phyloP scores from a whole-genome alignment of 2,888 invertebrate genomes.

The Slavum lentiscoides region DNA sequence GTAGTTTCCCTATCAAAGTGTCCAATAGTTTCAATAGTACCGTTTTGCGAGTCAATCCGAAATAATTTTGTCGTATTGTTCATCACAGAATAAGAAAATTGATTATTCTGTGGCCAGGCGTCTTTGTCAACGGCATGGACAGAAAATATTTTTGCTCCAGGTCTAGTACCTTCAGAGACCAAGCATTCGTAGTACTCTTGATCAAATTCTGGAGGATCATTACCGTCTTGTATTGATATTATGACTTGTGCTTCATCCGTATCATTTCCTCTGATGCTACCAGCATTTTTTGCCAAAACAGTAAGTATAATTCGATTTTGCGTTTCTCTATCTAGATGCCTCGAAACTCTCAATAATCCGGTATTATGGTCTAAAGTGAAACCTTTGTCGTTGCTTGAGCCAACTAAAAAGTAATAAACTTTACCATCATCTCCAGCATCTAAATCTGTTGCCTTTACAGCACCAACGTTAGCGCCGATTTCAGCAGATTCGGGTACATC shows the following conservation, averaged over 20 bases:
- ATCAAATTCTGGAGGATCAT: slow-evolving; percentile 93
- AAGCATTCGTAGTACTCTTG: slow-evolving; percentile 75
- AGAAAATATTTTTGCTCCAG: slow-evolving; percentile 74
- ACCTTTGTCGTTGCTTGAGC: slow-evolving; percentile 88
- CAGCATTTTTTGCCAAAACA: slow-evolving; percentile 91
- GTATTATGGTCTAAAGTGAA: slow-evolving; percentile 83
- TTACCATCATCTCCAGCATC: slow-evolving; percentile 85
- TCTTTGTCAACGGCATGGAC: slow-evolving; percentile 91
- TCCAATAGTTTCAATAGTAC: slow-evolving; percentile 75
- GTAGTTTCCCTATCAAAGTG: slow-evolving; percentile 80
- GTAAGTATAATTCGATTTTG: slow-evolving; percentile 87
- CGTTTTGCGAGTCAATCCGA: slow-evolving; percentile 82
- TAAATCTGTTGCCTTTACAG: slow-evolving; percentile 85
- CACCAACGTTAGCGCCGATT: slow-evolving; percentile 81
- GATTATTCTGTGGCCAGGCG: slow-evolving; percentile 85
- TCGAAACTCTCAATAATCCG: slow-evolving; percentile 81
- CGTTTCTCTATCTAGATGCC: slow-evolving; percentile 81
- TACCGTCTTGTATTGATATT: slow-evolving; percentile 91
- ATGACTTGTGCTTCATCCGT: slow-evolving; percentile 94
- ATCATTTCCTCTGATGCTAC: slow-evolving; percentile 91
- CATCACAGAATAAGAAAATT: slow-evolving; percentile 87
- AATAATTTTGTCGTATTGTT: slow-evolving; percentile 81
- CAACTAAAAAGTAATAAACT: slow-evolving; percentile 89
- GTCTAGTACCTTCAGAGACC: slow-evolving; percentile 77
- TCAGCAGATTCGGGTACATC: slow-evolving; percentile 90